Conservation (phyloP, 2,888 invertebrate species). For the Oligia latruncula region DNA sequence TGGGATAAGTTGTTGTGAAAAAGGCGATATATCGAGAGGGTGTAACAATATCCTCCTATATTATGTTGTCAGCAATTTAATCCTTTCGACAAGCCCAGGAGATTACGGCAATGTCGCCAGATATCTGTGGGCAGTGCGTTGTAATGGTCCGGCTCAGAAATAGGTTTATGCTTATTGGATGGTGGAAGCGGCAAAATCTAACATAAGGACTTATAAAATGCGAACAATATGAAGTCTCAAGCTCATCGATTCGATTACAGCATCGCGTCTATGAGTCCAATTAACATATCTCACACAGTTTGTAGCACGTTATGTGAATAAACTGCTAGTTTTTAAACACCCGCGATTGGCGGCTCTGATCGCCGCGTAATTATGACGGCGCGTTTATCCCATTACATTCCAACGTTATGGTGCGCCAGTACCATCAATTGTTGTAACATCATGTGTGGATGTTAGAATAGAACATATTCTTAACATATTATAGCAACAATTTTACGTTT, state of each 20-base stretch:
- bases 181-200: background rate
- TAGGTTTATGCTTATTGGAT: conserved; percentile 35
- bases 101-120: conserved; percentile 5
- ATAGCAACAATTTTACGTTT: conserved; percentile 16
- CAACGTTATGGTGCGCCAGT: conserved; percentile 32
- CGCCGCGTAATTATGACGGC: conserved; percentile 35
- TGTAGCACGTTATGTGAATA: conserved; percentile 47
- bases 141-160: background rate
- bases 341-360: conserved; percentile 33
- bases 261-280: conserved; percentile 37
- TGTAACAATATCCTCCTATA: background rate
- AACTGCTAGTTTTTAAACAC: conserved; percentile 46
- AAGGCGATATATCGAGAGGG: background rate
- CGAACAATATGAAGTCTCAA: conserved; percentile 14
- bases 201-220: conserved; percentile 21
- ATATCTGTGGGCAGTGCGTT: background rate
- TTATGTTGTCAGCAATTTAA: background rate
- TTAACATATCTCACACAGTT: conserved; percentile 50
- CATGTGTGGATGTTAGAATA: conserved; percentile 5
- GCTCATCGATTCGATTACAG: conserved; percentile 47
- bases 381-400: conserved; percentile 42
- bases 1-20: background rate
- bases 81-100: background rate
- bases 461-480: conserved; percentile 6
- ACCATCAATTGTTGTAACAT: conserved; percentile 17